Conservation (phyloP, 1,140 invertebrate species). For the Cotesia chilonis region DNA sequence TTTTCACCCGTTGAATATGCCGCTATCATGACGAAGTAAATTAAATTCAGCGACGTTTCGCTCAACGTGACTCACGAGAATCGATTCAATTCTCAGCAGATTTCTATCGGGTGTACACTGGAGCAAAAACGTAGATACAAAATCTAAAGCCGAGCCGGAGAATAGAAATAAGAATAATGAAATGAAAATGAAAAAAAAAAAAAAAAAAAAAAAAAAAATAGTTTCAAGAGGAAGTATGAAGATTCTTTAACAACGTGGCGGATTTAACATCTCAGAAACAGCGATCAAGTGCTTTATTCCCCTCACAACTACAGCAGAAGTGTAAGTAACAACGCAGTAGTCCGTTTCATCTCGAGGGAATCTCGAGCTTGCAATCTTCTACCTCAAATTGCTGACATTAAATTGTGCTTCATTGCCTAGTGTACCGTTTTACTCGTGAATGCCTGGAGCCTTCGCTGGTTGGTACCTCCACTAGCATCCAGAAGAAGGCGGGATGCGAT, state of each 20-base stretch:
- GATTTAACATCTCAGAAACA: slow-evolving; percentile 7
- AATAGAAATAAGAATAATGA: too few species aligned
- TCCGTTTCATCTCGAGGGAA: neutral
- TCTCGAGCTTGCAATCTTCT: slow-evolving; percentile 15
- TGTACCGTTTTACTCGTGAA: neutral
- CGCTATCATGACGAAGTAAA: slow-evolving; percentile 20
- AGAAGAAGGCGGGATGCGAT: too few species aligned
- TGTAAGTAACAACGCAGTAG: too few species aligned
- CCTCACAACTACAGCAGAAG: neutral
- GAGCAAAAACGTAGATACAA: neutral
- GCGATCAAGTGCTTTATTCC: neutral
- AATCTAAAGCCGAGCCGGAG: too few species aligned
- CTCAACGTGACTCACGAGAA: neutral
- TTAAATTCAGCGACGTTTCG: slow-evolving; percentile 4
- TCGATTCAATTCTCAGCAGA: slow-evolving; percentile 27
- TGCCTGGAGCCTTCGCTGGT: neutral
- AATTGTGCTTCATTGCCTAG: slow-evolving; percentile 7
- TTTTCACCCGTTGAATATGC: slow-evolving; percentile 5
- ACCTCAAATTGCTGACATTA: slow-evolving; percentile 11
- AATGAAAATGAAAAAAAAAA: too few species aligned
- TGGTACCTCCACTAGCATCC: neutral
- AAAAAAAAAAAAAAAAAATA: too few species aligned
- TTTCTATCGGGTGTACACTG: slow-evolving; percentile 19
- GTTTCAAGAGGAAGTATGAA: neutral
- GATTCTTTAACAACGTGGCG: slow-evolving; percentile 23